A percentile compares a stretch with the other conserved stretches of the same genome.
These are phyloP conservation scores for Ephestia elutella DNA, from an alignment of 1,140 invertebrate genomes.

Conservation along the genomic window DNA sequence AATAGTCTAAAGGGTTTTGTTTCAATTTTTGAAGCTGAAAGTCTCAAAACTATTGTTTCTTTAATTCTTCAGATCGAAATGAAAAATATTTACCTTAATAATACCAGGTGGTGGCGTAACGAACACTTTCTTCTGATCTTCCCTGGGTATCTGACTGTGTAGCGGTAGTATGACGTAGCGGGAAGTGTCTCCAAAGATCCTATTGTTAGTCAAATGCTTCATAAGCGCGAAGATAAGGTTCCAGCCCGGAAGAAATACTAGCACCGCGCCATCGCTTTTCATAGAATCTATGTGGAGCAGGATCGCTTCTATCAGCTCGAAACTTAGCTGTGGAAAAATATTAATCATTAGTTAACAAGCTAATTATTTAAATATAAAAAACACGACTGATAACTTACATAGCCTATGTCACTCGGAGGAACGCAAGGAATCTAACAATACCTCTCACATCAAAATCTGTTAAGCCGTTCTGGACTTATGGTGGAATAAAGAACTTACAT, in stretches of 20 bases:
- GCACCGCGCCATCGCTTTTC: slow-evolving; percentile 86
- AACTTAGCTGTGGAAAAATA: slow-evolving; percentile 80
- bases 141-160: slow-evolving; percentile 92
- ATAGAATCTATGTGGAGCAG: slow-evolving; percentile 84
- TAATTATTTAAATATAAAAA: too few relatives aligned
- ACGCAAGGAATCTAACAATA: too few relatives aligned
- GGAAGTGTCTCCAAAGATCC: slow-evolving; percentile 80
- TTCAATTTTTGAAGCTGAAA: too few relatives aligned
- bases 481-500: too few relatives aligned
- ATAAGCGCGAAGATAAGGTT: slow-evolving; percentile 94
- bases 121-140: slow-evolving; percentile 93
- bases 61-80: too few relatives aligned
- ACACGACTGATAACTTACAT: too few relatives aligned
- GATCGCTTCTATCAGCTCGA: slow-evolving; percentile 92
- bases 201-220: slow-evolving; percentile 86
- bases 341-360: slow-evolving; percentile 15
- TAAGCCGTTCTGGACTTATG: too few relatives aligned
- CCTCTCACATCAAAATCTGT: too few relatives aligned
- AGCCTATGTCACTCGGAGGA: too few relatives aligned
- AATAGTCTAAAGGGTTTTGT: too few relatives aligned
- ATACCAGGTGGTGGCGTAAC: slow-evolving; percentile 79
- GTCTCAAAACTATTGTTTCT: too few relatives aligned
- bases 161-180: slow-evolving; percentile 86
- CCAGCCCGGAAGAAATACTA: slow-evolving; percentile 96
- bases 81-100: slow-evolving; percentile 49